A percentile compares a stretch with the other conserved stretches of the same genome.
These are phyloP conservation scores for Leptatherina wallacei DNA, from an alignment of 2,797 vertebrate species.

Conservation along the genomic window DNA sequence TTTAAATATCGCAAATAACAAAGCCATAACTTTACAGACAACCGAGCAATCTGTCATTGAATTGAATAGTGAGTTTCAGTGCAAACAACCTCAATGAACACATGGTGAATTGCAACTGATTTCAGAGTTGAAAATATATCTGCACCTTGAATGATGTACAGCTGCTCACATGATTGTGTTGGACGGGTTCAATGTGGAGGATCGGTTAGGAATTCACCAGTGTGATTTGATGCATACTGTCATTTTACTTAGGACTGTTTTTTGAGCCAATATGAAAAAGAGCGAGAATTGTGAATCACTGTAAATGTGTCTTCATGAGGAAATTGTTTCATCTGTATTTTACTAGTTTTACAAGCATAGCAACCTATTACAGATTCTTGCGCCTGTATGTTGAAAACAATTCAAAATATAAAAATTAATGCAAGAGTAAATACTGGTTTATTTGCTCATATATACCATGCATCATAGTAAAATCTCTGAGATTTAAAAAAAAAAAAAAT, in stretches of 20 bases:
- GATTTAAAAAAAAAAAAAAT: slow-evolving; percentile 68
- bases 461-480: slow-evolving; percentile 62
- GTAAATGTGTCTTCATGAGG: background rate
- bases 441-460: slow-evolving; percentile 72
- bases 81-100: slow-evolving; percentile 57
- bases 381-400: slow-evolving; percentile 31
- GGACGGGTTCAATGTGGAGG: slow-evolving; percentile 10
- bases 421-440: slow-evolving; percentile 75
- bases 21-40: slow-evolving; percentile 48
- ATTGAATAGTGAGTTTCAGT: slow-evolving; percentile 59
- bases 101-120: slow-evolving; percentile 48
- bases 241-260: slow-evolving; percentile 17
- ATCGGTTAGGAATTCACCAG: slow-evolving; percentile 8
- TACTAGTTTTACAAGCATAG: background rate
- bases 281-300: slow-evolving; percentile 1
- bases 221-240: slow-evolving; percentile 13
- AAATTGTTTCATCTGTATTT: slow-evolving; percentile 1
- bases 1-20: slow-evolving; percentile 24
- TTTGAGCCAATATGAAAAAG: slow-evolving; percentile 8
- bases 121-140: slow-evolving; percentile 59
- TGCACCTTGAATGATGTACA: slow-evolving; percentile 51
- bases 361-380: slow-evolving; percentile 12
- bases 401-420: slow-evolving; percentile 41
- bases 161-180: slow-evolving; percentile 58
- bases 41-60: slow-evolving; percentile 57